phyloP scores from a whole-genome alignment of 2,797 vertebrate species.

The Geotrypetes seraphini region DNA sequence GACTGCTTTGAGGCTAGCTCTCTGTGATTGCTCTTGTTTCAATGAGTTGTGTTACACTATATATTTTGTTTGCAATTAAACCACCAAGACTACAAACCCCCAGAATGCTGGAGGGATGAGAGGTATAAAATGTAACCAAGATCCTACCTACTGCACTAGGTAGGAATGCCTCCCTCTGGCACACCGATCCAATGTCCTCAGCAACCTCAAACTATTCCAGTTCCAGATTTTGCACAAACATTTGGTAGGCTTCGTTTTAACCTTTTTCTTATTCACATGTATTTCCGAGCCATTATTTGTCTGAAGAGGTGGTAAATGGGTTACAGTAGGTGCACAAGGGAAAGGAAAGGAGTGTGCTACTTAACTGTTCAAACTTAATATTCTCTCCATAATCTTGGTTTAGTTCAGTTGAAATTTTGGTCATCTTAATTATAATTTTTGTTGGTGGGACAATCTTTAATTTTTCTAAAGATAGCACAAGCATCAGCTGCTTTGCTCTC shows the following conservation, averaged over 20 bases:
- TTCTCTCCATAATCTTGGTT: conserved; percentile 7
- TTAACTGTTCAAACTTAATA: conserved; percentile 8
- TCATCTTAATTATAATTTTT: conserved; percentile 9
- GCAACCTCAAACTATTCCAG: conserved; percentile 26
- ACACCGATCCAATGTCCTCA: too few relatives aligned
- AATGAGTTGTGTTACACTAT: too few relatives aligned
- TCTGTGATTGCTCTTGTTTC: too few relatives aligned
- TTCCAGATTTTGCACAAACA: conserved; percentile 9
- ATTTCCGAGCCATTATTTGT: not conserved
- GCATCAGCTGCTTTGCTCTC: conserved; percentile 21
- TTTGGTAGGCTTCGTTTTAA: not conserved
- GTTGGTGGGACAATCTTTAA: conserved; percentile 52
- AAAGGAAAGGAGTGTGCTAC: conserved; percentile 4
- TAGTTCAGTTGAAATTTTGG: conserved; percentile 12
- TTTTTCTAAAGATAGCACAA: conserved; percentile 53
- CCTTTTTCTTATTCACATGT: conserved; percentile 3
- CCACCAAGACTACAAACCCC: too few relatives aligned
- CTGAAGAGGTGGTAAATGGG: not conserved
- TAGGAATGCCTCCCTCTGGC: too few relatives aligned
- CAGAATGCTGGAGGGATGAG: too few relatives aligned
- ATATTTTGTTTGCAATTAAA: too few relatives aligned
- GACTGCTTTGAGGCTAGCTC: too few relatives aligned
- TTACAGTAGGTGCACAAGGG: not conserved
- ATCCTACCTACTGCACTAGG: too few relatives aligned
- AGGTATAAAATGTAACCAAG: too few relatives aligned